phyloP scores from a whole-genome alignment of 1,140 invertebrate species.

The Phymorhynchus buccinoides region DNA sequence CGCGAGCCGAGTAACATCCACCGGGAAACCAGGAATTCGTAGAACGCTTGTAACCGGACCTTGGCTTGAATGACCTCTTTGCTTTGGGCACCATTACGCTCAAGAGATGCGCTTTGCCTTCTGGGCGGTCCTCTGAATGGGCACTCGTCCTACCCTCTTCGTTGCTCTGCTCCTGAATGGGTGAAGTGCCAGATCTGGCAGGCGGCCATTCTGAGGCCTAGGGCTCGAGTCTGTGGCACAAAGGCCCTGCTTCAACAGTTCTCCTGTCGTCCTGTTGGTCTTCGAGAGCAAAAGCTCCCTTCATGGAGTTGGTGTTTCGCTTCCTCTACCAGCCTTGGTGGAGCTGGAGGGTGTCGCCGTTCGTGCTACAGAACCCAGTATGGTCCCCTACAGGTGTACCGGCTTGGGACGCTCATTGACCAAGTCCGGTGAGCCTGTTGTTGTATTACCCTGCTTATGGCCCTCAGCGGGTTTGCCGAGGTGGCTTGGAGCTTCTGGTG shows the following conservation, averaged over 20 bases:
- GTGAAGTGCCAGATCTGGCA: background rate
- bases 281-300: constrained; percentile 14
- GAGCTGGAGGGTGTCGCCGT: constrained; percentile 43
- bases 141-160: background rate
- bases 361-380: constrained; percentile 43
- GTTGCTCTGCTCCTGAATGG: background rate
- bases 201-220: background rate
- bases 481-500: constrained; percentile 43
- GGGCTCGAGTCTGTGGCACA: background rate
- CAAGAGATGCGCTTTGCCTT: constrained; percentile 42
- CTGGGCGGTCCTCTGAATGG: constrained; percentile 40
- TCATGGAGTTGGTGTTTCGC: constrained; percentile 8
- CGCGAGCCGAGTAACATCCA: constrained; percentile 14
- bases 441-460: constrained; percentile 41
- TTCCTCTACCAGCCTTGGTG: constrained; percentile 49
- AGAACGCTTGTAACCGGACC: constrained; percentile 43
- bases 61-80: constrained; percentile 47
- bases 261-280: constrained; percentile 20
- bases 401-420: constrained; percentile 27
- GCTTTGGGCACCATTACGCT: constrained; percentile 49
- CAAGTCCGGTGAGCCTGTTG: constrained; percentile 28
- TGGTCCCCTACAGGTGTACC: constrained; percentile 42
- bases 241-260: background rate
- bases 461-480: constrained; percentile 42
- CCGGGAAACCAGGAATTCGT: constrained; percentile 41